Base-by-base conservation (phyloP, 2,888 invertebrate genomes). In the Acholoe squamosa region DNA sequence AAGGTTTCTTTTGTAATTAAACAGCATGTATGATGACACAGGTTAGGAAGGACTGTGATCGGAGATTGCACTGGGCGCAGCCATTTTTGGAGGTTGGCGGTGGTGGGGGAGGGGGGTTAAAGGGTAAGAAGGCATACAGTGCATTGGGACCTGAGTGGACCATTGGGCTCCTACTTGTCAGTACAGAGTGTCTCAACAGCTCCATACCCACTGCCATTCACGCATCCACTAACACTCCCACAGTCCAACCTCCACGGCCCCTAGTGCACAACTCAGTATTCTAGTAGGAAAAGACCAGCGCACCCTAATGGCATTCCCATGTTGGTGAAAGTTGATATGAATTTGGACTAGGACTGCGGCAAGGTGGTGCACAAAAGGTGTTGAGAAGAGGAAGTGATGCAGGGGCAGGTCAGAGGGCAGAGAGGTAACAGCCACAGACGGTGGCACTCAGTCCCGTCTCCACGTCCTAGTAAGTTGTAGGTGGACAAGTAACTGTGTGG, bases 271-370 rank as follows among this genome's bases (percentile, higher is more conserved):
- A 25, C 86, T 54, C 86, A n/a, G 54, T 31, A 52, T 33, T 86
- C 52, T 54, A 28, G 86, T 54, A 86, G 86, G 54, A 54, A 54
- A 86, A 5, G 86, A n/a, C 28, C 34, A 28, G 77, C 33, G 19
- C 33, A n/a, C 33, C 51, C 86, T 86, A 86, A 86, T 86, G 86
- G 86, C 31, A n/a, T 86, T 86, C 86, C 86, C 86, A 31, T 86
- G 86, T 86, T 86, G 14, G 86, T 5, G 54, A 54, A 28, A 54
- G 86, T 54, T 86, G 86, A 54, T 86, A 86, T 86, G 52, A 86
- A 54, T 54, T 86, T 56, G 28, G 86, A 14, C 22, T 22, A 28
- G 51, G 28, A 19, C 43, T 56, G 10, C 54, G 31, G 43, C 86
- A 43, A n/a, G 34, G n/a, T 80, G 19, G 28, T 25, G 28, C 86